Evolutionary conservation across 2,113 vertebrate genomes (phyloP).

Genomic region (pig (Sus scrofa)): T2T-Sscrofa CM000817.6:90411501-90412000

Average conservation of each 20-base stretch:
- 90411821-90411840: background rate
- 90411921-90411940: background rate
- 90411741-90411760: background rate
- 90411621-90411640: background rate
- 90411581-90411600: background rate
- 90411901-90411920: background rate
- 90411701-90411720: background rate
- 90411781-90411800: constrained; percentile 16
- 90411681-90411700: background rate
- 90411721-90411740: background rate
- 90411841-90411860: constrained; percentile 16
- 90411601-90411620: background rate
- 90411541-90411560: background rate
- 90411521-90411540: too few species aligned
- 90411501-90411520: background rate
- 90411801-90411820: background rate
- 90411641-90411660: background rate
- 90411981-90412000: background rate
- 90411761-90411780: background rate
- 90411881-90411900: background rate
- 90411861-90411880: background rate
- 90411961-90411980: background rate
- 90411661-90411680: background rate
- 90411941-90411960: background rate
- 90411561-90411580: background rate